A percentile compares a stretch with the other conserved stretches of the same genome.
These are phyloP conservation scores for Hippoglossus hippoglossus DNA, from an alignment of 2,797 vertebrate species.

Conservation along the genomic window DNA sequence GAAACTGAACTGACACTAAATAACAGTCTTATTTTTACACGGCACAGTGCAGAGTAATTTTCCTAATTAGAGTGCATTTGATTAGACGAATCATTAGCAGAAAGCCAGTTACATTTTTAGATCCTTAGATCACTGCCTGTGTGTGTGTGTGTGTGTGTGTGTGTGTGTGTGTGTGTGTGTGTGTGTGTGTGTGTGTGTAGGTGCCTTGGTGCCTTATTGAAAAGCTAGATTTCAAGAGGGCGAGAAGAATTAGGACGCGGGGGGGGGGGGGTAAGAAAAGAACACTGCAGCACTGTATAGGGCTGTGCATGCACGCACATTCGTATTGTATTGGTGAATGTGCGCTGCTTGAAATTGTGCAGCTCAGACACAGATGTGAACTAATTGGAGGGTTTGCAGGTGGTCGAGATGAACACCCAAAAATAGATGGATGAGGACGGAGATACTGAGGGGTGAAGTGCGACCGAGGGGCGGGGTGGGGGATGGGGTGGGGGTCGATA, in stretches of 20 bases:
- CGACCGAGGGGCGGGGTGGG: constrained; percentile 13
- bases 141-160: constrained; percentile 17
- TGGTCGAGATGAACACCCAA: constrained; percentile 77
- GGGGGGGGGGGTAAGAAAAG: constrained; percentile 22
- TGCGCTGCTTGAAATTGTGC: constrained; percentile 56
- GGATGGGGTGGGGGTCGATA: constrained; percentile 7
- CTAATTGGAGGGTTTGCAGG: constrained; percentile 88
- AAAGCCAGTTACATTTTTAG: constrained; percentile 68
- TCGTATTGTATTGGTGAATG: constrained; percentile 60
- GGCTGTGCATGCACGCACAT: constrained; percentile 23
- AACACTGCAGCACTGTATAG: constrained; percentile 9
- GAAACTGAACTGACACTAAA: constrained; percentile 42
- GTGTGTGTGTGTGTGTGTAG: constrained; percentile 21
- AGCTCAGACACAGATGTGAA: constrained; percentile 85
- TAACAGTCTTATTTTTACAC: constrained; percentile 53
- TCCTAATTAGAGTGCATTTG: constrained; percentile 66
- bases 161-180: constrained; percentile 21
- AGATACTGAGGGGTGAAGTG: constrained; percentile 52
- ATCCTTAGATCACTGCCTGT: constrained; percentile 41
- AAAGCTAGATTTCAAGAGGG: constrained; percentile 35
- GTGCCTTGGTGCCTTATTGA: constrained; percentile 38
- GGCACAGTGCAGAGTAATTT: constrained; percentile 57
- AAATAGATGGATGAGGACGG: constrained; percentile 76
- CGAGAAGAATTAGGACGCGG: constrained; percentile 47
- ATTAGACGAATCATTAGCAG: constrained; percentile 66